Evolutionary conservation across 2,797 vertebrate genomes (phyloP), one percentile per base, ranked within the genome.

Genomic region (Gymnopithys bicolor): DNA sequence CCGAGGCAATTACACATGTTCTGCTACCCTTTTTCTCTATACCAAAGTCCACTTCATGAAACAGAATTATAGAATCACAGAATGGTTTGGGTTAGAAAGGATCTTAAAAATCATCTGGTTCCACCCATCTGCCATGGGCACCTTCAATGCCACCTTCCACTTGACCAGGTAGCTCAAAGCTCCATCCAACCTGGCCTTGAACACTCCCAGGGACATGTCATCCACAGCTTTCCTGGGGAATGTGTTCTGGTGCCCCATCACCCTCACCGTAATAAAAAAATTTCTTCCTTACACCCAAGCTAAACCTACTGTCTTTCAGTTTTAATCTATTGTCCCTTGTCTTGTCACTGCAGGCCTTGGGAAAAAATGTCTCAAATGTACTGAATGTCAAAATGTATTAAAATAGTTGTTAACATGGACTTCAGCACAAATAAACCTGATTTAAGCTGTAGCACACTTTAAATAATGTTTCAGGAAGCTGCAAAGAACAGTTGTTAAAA

Each of bases 121-220:
- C 62, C 33, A 9, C 1, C 1, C 10, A 8, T 3, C 18, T 63
- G 9, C 21, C 7, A 7, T 21, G 4, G 3, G 4, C 15, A 58
- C 14, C 37, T 60, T 60, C 25, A 18, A 19, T 60, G 27, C 37
- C 8, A 25, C 5, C 6, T 58, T 51, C 22, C 37, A 69, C 7
- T 10, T 37, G 13, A 78, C 7, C 19, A 49, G 3, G 9, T 10
- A 71, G 5, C n/a, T 46, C 35, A 39, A 51, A 71, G 11, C 14
- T 16, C 5, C 2, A 4, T 64, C 16, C 35, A 63, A 3, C 5
- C n/a, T 51, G 27, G 2, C 30, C 9, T 52, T 56, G n/a, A 48
- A 69, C 8, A 25, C 8, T 76, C 7, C 23, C 39, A 53, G 2
- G 7, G n/a, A n/a, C 10, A 19, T 35, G 30, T 3, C 10, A 77